Percentiles rank a stretch among this genome's conserved stretches.
phyloP scores from a whole-genome alignment of 2,797 vertebrate genomes.

The Pantherophis alleghaniensis region DNA sequence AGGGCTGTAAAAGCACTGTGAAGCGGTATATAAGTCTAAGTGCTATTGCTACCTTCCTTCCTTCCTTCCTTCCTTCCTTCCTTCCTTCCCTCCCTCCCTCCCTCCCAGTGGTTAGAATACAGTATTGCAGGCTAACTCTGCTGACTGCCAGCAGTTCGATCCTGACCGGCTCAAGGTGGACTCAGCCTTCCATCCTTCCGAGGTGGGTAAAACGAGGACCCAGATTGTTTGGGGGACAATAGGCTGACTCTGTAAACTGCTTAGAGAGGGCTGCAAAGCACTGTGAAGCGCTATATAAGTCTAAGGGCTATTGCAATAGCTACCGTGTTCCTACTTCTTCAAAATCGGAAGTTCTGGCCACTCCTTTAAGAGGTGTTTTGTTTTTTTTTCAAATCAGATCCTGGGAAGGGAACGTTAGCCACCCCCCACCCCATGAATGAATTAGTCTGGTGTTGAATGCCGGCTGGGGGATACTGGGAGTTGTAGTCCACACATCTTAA shows the following conservation, averaged over 20 bases:
- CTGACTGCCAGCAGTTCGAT: neutral
- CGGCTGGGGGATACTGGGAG: neutral
- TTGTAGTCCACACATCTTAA: neutral
- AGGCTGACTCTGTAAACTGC: too few species aligned
- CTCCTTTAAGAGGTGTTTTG: neutral
- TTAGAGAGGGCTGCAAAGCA: neutral
- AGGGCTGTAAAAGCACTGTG: too few species aligned
- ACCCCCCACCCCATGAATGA: too few species aligned
- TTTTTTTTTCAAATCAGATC: neutral
- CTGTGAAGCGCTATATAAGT: neutral
- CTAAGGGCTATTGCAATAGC: rapidly evolving
- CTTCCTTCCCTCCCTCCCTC: neutral
- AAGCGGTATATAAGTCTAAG: too few species aligned
- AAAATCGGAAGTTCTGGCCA: neutral
- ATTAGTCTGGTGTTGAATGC: neutral
- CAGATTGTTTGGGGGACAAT: too few species aligned
- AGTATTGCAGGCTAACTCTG: neutral
- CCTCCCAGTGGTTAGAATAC: neutral
- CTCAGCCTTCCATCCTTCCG: too few species aligned
- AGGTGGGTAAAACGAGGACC: too few species aligned
- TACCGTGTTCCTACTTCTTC: neutral
- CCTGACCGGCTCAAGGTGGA: neutral
- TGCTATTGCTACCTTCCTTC: too few species aligned
- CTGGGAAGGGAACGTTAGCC: neutral
- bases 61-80: too few species aligned